A percentile compares a stretch with the other conserved stretches of the same genome.
Conservation (phyloP, 1,140 invertebrate species). For the Wasmannia auropunctata region DNA sequence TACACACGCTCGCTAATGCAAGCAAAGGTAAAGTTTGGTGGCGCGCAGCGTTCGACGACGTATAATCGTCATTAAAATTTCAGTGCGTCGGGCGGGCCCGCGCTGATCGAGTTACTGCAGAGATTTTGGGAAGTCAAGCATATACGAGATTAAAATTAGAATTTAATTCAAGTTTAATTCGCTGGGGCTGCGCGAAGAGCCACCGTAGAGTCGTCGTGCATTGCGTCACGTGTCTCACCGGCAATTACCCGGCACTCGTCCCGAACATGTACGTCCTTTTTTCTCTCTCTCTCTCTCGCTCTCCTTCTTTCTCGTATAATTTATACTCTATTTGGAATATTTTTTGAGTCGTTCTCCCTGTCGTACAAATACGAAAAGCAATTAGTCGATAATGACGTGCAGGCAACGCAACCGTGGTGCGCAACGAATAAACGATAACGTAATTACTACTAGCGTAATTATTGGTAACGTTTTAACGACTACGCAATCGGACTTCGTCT, state of each 20-base stretch:
- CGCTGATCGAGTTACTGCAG: constrained; percentile 18
- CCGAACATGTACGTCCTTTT: neutral
- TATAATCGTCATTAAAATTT: constrained; percentile 45
- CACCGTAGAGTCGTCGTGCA: neutral
- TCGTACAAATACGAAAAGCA: neutral
- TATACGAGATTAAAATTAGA: constrained; percentile 49
- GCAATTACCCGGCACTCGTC: constrained; percentile 22
- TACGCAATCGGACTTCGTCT: constrained; percentile 37
- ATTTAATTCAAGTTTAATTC: constrained; percentile 45
- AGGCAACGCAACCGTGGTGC: neutral
- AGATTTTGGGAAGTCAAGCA: constrained; percentile 44
- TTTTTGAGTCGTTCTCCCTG: constrained; percentile 11
- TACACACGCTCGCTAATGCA: neutral
- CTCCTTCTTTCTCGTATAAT: neutral
- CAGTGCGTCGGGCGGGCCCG: neutral
- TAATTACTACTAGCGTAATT: constrained; percentile 46
- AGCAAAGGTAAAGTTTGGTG: constrained; percentile 1
- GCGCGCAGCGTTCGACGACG: neutral
- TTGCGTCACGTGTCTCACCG: constrained; percentile 14
- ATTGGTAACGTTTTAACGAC: constrained; percentile 53
- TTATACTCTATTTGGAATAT: constrained; percentile 20
- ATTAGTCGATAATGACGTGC: constrained; percentile 50
- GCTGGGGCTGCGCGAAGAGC: neutral
- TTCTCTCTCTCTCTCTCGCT: neutral
- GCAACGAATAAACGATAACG: constrained; percentile 52